Conservation (phyloP, 1,140 invertebrate species). For the Platyura marginata region DNA sequence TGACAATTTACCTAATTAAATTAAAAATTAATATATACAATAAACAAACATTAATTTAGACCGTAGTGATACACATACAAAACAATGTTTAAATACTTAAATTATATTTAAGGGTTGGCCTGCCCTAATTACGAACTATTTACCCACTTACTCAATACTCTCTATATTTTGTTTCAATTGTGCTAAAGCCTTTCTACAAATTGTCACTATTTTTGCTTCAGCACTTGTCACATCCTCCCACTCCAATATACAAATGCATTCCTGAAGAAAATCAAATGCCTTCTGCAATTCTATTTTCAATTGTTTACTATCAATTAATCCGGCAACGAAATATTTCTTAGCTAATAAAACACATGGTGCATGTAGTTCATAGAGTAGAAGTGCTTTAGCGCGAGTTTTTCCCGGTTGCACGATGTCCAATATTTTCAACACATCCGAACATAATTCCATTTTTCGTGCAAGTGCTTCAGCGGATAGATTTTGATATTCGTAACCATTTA, state of each 20-base stretch:
- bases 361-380: constrained; percentile 60
- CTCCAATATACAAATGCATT: constrained; percentile 39
- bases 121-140: no score
- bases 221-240: constrained; percentile 44
- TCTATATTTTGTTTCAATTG: constrained; percentile 44
- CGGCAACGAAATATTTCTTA: constrained; percentile 36
- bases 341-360: constrained; percentile 51
- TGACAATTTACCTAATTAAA: no score
- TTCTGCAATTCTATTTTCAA: constrained; percentile 43
- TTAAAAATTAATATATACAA: no score
- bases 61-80: no score
- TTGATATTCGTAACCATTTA: constrained; percentile 46
- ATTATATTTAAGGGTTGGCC: no score
- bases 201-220: constrained; percentile 46
- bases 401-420: constrained; percentile 58
- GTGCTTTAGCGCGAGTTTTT: constrained; percentile 48
- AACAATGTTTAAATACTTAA: no score
- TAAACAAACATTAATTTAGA: no score
- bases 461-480: constrained; percentile 50
- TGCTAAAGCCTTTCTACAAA: constrained; percentile 36
- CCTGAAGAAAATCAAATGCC: constrained; percentile 33
- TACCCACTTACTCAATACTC: constrained; percentile 1
- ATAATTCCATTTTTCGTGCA: constrained; percentile 55
- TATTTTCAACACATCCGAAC: constrained; percentile 42
- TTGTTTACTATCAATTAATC: constrained; percentile 34